These are phyloP conservation scores for Agonopterix heracliana DNA, from an alignment of 2,888 invertebrate species.

Conservation along the genomic window DNA sequence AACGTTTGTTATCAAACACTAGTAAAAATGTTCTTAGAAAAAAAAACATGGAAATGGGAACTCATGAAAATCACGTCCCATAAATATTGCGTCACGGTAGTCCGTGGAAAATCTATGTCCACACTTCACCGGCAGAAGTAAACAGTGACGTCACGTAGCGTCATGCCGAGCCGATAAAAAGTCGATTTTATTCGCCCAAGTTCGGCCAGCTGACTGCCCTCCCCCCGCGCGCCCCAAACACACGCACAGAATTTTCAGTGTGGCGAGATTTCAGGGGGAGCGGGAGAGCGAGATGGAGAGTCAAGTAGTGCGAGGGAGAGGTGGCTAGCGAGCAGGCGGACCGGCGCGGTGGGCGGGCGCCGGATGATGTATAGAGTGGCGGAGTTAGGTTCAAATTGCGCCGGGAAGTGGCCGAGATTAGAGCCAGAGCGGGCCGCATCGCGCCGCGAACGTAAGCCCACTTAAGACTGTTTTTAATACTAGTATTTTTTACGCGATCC, in stretches of 20 bases:
- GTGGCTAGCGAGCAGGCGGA: conserved; percentile 36
- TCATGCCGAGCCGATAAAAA: conserved; percentile 72
- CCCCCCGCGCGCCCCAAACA: conserved; percentile 32
- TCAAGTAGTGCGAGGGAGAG: conserved; percentile 38
- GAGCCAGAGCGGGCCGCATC: conserved; percentile 79
- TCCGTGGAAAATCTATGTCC: conserved; percentile 48
- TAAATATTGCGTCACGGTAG: conserved; percentile 35
- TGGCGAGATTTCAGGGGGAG: conserved; percentile 61
- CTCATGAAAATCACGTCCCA: conserved; percentile 16
- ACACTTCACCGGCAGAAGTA: conserved; percentile 55
- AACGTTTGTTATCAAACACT: too few species aligned
- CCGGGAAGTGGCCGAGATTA: conserved; percentile 86
- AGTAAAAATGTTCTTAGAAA: background rate
- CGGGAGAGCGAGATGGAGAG: conserved; percentile 29
- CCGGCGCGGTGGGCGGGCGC: conserved; percentile 70
- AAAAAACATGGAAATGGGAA: conserved; percentile 1
- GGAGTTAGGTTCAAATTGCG: conserved; percentile 85
- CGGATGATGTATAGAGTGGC: conserved; percentile 84
- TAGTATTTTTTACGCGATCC: conserved; percentile 79
- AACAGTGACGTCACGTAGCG: conserved; percentile 76
- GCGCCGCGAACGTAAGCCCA: conserved; percentile 80
- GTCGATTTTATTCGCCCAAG: conserved; percentile 75
- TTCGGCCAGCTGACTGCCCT: conserved; percentile 73
- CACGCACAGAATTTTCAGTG: conserved; percentile 62
- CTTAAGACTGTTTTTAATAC: conserved; percentile 85